Evolutionary conservation across 2,113 vertebrate genomes (phyloP), one percentile per base, ranked within the genome.

Genomic region (Peromyscus leucopus): DNA sequence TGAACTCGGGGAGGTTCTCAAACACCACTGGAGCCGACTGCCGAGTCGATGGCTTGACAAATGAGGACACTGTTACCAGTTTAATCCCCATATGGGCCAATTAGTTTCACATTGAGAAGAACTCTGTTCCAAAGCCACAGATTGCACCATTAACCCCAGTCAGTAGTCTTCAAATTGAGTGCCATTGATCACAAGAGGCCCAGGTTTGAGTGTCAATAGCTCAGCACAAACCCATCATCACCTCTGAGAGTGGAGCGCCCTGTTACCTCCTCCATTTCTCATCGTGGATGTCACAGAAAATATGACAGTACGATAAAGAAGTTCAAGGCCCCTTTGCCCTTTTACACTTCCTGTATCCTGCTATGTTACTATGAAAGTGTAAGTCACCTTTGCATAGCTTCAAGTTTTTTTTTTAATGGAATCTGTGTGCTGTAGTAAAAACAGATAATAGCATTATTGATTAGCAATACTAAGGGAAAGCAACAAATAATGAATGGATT

Each of bases 11-110:
- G 74, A 93, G 76, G 87, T 69, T 31, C 90, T 97, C 93, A 93
- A 71, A 89, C 0, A 24, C 87, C 87, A 87, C 89, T 79, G 91
- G 96, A 94, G 69, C 93, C 97, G 93, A 95, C 93, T n/a, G 46
- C 94, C 79, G 89, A 95, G 84, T 96, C 57, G 94, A 97, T 97
- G 97, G 76, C 86, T 75, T 98, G 98, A 97, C 97, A 97, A 98
- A 98, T 95, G 97, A 97, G 95, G 98, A 90, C 96, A 93, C 93
- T 39, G 94, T 96, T 96, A 97, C 94, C 96, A 97, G 91, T 97
- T 98, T 98, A 98, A 97, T 98, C 96, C 97, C 97, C 97, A 97
- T 91, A 96, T 98, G 98, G 96, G 91, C 97, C 97, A 98, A 98
- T 98, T 98, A 98, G 97, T 95, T 89, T 98, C 98, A 97, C 98